Evolutionary conservation across 2,888 invertebrate species (phyloP), one percentile per base, ranked within the genome.

Genomic region (Rhodophaea formosa): DNA sequence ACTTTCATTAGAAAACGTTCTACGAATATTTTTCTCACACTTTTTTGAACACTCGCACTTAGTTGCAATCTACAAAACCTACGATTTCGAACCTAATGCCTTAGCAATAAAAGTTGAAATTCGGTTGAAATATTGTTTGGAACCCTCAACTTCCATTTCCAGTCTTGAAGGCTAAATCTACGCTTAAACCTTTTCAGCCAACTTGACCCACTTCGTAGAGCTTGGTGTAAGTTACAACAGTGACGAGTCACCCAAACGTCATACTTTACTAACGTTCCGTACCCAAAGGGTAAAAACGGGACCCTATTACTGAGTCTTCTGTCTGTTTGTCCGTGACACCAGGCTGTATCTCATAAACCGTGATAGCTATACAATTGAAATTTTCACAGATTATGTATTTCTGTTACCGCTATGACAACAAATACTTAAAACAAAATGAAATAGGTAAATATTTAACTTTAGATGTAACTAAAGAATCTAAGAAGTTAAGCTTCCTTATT

Each of bases 181-280:
- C 82, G 82, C 77, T 87, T 81, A 84, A 85, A 83, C 86, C 84
- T 85, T 86, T 83, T 80, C 80, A 79, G 74, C 71, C 71, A 79
- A 77, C 87, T 88, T 83, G 88, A 87, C 88, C 88, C 66, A 84
- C 63, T 80, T 87, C 66, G 61, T 59, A 23, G 56, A 17, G 56
- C 29, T 14, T 66, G 77, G 69, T 42, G 12, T 56, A 71, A 74
- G 73, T 61, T 53, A 63, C 1, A 56, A 63, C 59, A 17, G 54
- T 8, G 42, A 46, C n/a, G 12, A 5, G 44, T 42, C n/a, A 23
- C 5, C 2, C 5, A 12, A 39, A 39, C 0, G 3, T 35, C 39
- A 14, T 3, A 23, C 5, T 3, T 3, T 23, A 23, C 5, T 23
- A 23, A 23, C n/a, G n/a, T n/a, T n/a, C n/a, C n/a, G n/a, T n/a